Percentiles rank a stretch among this genome's conserved stretches.
phyloP scores from a whole-genome alignment of 2,888 invertebrate genomes.

The Lymantria dispar region DNA sequence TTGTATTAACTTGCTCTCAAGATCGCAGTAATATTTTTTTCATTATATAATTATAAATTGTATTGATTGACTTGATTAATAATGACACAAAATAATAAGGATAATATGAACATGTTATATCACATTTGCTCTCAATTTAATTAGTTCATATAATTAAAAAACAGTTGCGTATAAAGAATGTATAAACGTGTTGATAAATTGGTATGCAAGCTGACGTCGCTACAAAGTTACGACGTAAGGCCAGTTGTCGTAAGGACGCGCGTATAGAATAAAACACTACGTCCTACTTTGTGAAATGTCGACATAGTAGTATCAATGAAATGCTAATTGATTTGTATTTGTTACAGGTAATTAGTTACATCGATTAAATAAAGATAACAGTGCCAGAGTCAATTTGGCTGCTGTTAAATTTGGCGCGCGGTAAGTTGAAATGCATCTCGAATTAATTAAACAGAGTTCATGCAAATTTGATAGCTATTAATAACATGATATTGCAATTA shows the following conservation, averaged over 20 bases:
- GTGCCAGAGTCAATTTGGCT: background rate
- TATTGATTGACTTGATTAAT: too few species aligned
- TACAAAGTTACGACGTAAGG: constrained; percentile 53
- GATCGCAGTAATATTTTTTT: too few species aligned
- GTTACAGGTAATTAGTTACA: constrained; percentile 58
- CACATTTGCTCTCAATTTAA: constrained; percentile 12
- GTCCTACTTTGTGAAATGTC: constrained; percentile 63
- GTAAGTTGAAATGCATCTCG: constrained; percentile 11
- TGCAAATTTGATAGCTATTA: too few species aligned
- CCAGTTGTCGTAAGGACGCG: constrained; percentile 61
- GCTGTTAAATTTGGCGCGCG: constrained; percentile 3
- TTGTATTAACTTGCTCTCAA: too few species aligned
- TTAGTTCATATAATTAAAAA: constrained; percentile 16
- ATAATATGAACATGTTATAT: too few species aligned
- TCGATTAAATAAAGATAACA: constrained; percentile 5
- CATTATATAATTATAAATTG: too few species aligned
- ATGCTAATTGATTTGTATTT: constrained; percentile 48
- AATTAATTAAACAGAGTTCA: background rate
- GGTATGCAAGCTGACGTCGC: constrained; percentile 34
- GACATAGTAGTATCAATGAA: constrained; percentile 44
- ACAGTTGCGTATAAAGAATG: constrained; percentile 16
- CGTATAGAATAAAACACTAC: constrained; percentile 46
- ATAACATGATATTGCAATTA: too few species aligned
- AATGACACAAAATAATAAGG: too few species aligned
- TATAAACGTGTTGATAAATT: constrained; percentile 20